Evolutionary conservation across 2,888 invertebrate species (phyloP), one percentile per base, ranked within the genome.

Genomic region (Tethea ocularis): DNA sequence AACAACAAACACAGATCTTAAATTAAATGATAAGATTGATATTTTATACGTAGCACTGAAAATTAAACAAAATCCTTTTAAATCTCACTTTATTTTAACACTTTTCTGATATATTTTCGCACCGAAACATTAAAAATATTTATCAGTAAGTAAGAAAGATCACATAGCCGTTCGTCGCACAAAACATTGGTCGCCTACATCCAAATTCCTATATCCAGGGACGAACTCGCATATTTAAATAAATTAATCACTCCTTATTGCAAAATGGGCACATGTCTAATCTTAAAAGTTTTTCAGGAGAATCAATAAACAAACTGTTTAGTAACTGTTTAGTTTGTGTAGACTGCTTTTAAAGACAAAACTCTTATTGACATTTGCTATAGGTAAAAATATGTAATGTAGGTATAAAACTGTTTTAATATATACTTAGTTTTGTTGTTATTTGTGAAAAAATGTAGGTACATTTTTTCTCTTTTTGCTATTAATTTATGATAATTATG

Each of bases 141-240:
- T 70, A 64, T 71, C 82, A 84, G 72, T 72, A 79, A 84, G 78
- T 74, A 72, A 76, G 78, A 80, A 84, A 80, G 84, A 83, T 82
- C 86, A 86, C 89, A 81, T 80, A 69, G 82, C 75, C 78, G 82
- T 81, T 84, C 85, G 77, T 87, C 84, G 88, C 84, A 80, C 78
- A 78, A 78, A 83, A 85, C 88, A 85, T 88, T 81, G 84, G 86
- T 83, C 91, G 91, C 91, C 91, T 91, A 58, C 90, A 88, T 85
- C 87, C 87, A 83, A 89, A 88, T 88, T 87, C 84, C 80, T 75
- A 66, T 67, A 62, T 66, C 71, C 91, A 91, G 92, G 80, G 86
- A 52, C 80, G 89, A 55, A 91, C 67, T 87, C 46, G 54, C 66
- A 36, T 22, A 4, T 4, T 20, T 10, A 20, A 20, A 46, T 20